Conservation (phyloP, 1,140 invertebrate genomes). For the Apocrypta bakeri region DNA sequence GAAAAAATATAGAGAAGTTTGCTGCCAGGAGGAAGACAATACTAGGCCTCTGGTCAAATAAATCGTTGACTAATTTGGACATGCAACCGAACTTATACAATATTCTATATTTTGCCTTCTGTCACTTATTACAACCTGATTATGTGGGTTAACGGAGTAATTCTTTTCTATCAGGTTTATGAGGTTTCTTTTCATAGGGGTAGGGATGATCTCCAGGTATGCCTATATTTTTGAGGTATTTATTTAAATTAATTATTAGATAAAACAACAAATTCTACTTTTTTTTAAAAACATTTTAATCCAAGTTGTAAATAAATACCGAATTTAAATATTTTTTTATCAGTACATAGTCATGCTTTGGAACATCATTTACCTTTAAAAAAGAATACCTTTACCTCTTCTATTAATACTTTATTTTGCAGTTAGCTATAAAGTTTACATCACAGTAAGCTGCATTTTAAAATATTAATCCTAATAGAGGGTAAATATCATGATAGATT, state of each 20-base stretch:
- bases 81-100: slow-evolving; percentile 7
- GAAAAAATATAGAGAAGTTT: slow-evolving; percentile 91
- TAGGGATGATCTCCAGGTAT: slow-evolving; percentile 19
- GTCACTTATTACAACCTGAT: not conserved
- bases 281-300: not conserved
- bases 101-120: slow-evolving; percentile 13
- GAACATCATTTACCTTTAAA: slow-evolving; percentile 27
- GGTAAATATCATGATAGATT: not conserved
- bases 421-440: not conserved
- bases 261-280: not conserved
- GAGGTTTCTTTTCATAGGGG: slow-evolving; percentile 4
- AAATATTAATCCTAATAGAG: not conserved
- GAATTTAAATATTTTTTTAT: not conserved
- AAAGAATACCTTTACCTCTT: not conserved
- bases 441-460: slow-evolving; percentile 19
- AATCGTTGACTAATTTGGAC: slow-evolving; percentile 48
- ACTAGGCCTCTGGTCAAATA: slow-evolving; percentile 94
- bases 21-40: slow-evolving; percentile 93
- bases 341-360: slow-evolving; percentile 21
- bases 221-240: slow-evolving; percentile 23
- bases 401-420: slow-evolving; percentile 22
- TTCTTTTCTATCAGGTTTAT: slow-evolving; percentile 20
- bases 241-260: slow-evolving; percentile 26
- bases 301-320: slow-evolving; percentile 18
- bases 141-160: not conserved